phyloP scores from a whole-genome alignment of 2,113 vertebrate species.

The Ranitomeya variabilis region DNA sequence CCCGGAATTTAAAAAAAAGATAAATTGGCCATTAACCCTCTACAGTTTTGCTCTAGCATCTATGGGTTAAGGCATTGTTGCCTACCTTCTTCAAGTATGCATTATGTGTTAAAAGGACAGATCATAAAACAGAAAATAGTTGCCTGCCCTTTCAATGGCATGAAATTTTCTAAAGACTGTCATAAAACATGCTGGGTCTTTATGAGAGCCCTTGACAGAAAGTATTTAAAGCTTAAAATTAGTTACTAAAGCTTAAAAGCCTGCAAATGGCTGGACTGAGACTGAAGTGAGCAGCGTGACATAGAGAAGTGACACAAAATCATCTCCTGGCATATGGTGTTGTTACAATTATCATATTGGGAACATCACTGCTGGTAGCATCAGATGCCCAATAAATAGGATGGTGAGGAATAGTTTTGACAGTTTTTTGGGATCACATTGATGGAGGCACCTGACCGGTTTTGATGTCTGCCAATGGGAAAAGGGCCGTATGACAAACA shows the following conservation, averaged over 20 bases:
- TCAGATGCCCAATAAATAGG: neutral
- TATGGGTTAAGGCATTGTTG: neutral
- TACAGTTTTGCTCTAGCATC: neutral
- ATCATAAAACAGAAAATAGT: neutral
- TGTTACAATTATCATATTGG: neutral
- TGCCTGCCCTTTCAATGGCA: neutral
- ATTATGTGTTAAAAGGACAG: neutral
- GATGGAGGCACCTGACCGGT: constrained; percentile 4
- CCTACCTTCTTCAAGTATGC: neutral
- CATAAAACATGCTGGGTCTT: neutral
- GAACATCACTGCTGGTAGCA: neutral
- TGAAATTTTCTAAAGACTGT: neutral
- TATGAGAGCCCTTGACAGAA: neutral
- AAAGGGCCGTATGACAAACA: constrained; percentile 15
- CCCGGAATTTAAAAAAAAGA: neutral
- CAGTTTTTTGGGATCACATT: constrained; percentile 32
- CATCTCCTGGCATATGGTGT: neutral
- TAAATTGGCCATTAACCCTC: neutral
- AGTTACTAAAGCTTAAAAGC: neutral
- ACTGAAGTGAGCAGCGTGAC: neutral
- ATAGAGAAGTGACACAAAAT: neutral
- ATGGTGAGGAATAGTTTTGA: constrained; percentile 1
- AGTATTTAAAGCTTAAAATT: neutral
- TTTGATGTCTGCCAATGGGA: constrained; percentile 14
- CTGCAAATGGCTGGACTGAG: neutral